Conservation (phyloP, 2,113 vertebrate genomes). For the Vidua chalybeata region DNA sequence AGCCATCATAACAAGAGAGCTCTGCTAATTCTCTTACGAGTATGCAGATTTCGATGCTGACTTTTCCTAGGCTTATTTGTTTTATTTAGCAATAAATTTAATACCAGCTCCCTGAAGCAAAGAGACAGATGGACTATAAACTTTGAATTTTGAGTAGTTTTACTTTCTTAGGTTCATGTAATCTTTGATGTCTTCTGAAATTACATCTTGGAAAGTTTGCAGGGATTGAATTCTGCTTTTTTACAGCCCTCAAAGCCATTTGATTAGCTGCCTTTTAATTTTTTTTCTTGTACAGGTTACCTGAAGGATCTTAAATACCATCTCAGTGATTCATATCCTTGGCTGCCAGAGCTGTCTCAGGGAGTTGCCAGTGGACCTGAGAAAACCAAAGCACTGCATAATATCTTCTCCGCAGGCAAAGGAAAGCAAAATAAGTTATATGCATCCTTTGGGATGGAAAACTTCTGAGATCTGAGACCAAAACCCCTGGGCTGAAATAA, state of each 20-base stretch:
- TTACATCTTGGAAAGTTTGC: conserved; percentile 70
- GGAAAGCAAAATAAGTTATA: not conserved
- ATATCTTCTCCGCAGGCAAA: not conserved
- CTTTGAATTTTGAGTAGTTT: conserved; percentile 77
- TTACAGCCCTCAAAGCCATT: conserved; percentile 27
- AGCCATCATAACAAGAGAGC: conserved; percentile 71
- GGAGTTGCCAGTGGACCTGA: not conserved
- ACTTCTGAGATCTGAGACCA: not conserved
- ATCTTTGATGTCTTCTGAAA: conserved; percentile 72
- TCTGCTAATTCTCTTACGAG: conserved; percentile 73
- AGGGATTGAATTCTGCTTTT: conserved; percentile 52
- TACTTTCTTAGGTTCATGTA: conserved; percentile 57
- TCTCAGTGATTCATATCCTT: not conserved
- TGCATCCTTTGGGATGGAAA: not conserved
- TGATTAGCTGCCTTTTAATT: not conserved
- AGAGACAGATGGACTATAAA: conserved; percentile 81
- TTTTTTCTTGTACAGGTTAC: not conserved
- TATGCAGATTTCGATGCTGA: conserved; percentile 74
- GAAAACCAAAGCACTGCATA: not conserved
- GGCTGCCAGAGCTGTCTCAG: not conserved
- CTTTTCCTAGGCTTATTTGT: conserved; percentile 77
- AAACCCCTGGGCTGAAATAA: not conserved
- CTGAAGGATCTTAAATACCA: not conserved
- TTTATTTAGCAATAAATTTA: conserved; percentile 82
- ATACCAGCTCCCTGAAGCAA: conserved; percentile 76